Percentiles rank a stretch among this genome's conserved stretches.
phyloP scores from a whole-genome alignment of 2,888 invertebrate species.

The Chaetogeoica ovagalla region DNA sequence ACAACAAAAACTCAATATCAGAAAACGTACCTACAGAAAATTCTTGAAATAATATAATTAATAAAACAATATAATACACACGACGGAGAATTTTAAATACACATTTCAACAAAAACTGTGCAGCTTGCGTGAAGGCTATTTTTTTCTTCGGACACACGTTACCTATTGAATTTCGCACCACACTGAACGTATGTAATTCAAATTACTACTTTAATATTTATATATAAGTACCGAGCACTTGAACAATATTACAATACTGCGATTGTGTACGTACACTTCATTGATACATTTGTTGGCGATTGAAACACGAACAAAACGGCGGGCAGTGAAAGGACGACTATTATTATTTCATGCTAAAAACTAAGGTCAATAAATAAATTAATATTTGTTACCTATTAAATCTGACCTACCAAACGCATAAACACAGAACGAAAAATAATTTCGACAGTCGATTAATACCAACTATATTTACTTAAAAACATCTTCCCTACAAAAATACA shows the following conservation, averaged over 20 bases:
- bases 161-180: not conserved
- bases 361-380: constrained; percentile 37
- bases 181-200: not conserved
- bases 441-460: constrained; percentile 38
- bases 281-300: not conserved
- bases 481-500: constrained; percentile 33
- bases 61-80: no score
- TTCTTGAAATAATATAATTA: no score
- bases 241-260: not conserved
- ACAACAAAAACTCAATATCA: no score
- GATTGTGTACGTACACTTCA: not conserved
- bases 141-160: not conserved
- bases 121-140: not conserved
- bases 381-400: constrained; percentile 16
- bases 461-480: constrained; percentile 40
- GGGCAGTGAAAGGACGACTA: constrained; percentile 26
- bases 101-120: constrained; percentile 10
- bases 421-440: constrained; percentile 25
- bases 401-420: constrained; percentile 12
- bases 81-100: not conserved
- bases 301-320: not conserved
- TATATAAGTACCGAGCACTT: not conserved
- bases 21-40: no score
- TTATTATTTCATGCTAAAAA: constrained; percentile 14
- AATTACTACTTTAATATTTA: not conserved